A percentile compares a stretch with the other conserved stretches of the same genome.
Evolutionary conservation across 2,797 vertebrate species (phyloP).

Genomic region (Eulemur mongoz): DNA sequence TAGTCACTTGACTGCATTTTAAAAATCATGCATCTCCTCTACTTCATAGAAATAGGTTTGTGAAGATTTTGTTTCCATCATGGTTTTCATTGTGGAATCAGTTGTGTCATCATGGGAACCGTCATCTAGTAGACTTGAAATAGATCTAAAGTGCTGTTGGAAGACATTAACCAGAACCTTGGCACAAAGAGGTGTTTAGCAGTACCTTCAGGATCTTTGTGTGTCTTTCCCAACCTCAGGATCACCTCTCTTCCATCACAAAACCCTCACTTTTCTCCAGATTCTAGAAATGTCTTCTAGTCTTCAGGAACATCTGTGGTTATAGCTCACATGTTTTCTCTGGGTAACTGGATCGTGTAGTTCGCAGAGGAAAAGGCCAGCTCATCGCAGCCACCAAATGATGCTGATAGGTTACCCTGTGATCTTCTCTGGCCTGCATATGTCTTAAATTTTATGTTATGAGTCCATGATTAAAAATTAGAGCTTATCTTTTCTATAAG

Average conservation of each 20-base stretch:
- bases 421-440: neutral
- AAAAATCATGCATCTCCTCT: neutral
- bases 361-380: neutral
- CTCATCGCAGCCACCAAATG: neutral
- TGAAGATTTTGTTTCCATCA: conserved; percentile 14
- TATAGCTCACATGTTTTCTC: neutral
- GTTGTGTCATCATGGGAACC: neutral
- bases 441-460: neutral
- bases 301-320: neutral
- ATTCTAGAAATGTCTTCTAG: neutral
- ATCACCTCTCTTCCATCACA: neutral
- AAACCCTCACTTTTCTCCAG: neutral
- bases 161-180: neutral
- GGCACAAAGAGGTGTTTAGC: neutral
- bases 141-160: neutral
- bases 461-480: neutral
- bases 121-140: neutral
- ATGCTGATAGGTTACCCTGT: neutral
- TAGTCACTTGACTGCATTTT: neutral
- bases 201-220: neutral
- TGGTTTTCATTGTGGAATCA: conserved; percentile 35
- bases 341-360: neutral
- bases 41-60: neutral
- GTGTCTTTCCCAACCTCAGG: neutral
- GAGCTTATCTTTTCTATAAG: neutral